A percentile compares a stretch with the other conserved stretches of the same genome.
Conservation (phyloP, 2,113 vertebrate species). For the Albula glossodonta region DNA sequence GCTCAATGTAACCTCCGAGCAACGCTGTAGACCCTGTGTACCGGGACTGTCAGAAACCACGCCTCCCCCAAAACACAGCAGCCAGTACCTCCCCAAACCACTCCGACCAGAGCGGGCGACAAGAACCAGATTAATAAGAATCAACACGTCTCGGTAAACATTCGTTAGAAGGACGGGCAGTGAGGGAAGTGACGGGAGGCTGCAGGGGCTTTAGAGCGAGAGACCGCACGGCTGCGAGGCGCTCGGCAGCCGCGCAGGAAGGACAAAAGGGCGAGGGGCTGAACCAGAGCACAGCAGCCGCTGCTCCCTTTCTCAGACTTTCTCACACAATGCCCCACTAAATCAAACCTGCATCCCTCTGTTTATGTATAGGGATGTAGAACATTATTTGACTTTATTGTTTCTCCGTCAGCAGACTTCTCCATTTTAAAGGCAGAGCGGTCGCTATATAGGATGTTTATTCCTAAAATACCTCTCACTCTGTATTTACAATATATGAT, state of each 20-base stretch:
- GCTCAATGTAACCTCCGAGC: conserved; percentile 81
- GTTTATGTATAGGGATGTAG: conserved; percentile 13
- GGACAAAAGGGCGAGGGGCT: conserved; percentile 58
- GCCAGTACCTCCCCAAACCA: not conserved
- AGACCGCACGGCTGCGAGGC: conserved; percentile 43
- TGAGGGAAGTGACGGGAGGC: conserved; percentile 52
- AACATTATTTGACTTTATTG: conserved; percentile 16
- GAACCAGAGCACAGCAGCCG: conserved; percentile 37
- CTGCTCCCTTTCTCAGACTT: not conserved
- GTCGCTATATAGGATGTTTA: not conserved
- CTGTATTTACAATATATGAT: not conserved
- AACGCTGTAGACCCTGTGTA: conserved; percentile 62
- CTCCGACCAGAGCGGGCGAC: conserved; percentile 60
- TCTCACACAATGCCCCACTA: not conserved
- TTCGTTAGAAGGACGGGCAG: conserved; percentile 69
- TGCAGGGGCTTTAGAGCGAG: not conserved
- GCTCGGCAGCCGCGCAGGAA: conserved; percentile 54
- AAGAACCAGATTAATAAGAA: conserved; percentile 94
- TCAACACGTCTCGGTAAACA: conserved; percentile 89
- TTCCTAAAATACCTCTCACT: not conserved
- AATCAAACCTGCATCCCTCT: conserved; percentile 22
- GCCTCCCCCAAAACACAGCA: conserved; percentile 58
- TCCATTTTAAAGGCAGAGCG: not conserved
- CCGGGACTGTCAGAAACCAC: conserved; percentile 79
- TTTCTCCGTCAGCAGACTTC: conserved; percentile 9